Evolutionary conservation across 2,113 vertebrate genomes (phyloP), one percentile per base, ranked within the genome.

Genomic region (Morone chrysops): DNA sequence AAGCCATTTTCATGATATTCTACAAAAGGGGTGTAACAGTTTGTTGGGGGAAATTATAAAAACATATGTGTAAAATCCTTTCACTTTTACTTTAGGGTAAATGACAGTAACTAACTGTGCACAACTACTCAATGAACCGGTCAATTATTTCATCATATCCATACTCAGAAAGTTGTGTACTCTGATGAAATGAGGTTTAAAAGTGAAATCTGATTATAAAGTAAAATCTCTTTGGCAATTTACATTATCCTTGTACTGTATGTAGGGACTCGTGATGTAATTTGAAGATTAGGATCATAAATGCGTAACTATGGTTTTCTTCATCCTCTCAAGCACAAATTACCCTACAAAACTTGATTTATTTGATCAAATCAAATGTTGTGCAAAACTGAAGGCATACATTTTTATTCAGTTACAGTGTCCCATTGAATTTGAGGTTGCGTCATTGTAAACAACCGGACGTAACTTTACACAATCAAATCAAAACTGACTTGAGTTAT

Each of bases 211-310:
- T 0, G 73, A 65, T 82, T 65, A 57, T 36, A 3, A 38, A 62
- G 66, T 70, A 6, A 68, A 74, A 75, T 45, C 63, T 50, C 31
- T 31, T 31, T 31, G 31, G 31, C 31, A 31, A 31, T 31, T 31
- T 57, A 22, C n/a, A 41, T 53, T 9, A 38, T 48, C n/a, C 50
- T 6, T 51, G 72, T 31, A 8, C 47, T 54, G 38, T 22, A 22
- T 76, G 43, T 77, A 61, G 12, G 25, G 20, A 54, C 22, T 70
- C 43, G 14, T 75, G 65, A 51, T 70, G 70, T 43, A 41, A 70
- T 68, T 50, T 43, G 5, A 50, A 43, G 41, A 70, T 80, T 18
- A 70, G 47, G 12, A 41, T 68, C 10, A 54, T 65, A 65, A 48
- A 50, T 40, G 63, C n/a, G 18, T 43, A 48, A 56, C 22, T 11